Evolutionary conservation across 92 coral and sea anemone species (phyloP).

Genomic region (Desmophyllum pertusum): DNA sequence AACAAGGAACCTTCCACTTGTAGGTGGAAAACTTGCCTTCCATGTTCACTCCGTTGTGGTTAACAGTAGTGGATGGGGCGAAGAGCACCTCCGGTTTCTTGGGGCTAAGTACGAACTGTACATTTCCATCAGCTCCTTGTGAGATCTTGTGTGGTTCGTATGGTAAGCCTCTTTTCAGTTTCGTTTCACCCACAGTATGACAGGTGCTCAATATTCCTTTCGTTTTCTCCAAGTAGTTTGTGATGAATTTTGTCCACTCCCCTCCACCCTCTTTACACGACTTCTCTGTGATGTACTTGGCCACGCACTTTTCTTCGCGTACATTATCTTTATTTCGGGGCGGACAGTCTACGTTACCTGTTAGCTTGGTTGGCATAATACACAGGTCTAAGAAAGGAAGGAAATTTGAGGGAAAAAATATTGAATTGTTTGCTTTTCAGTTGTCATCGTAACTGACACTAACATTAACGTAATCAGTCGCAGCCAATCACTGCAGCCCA

Average conservation of each 20-base stretch:
- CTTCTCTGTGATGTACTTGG: background rate
- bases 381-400: constrained; percentile 2
- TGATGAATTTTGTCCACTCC: constrained; percentile 15
- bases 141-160: constrained; percentile 25
- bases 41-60: constrained; percentile 37
- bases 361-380: background rate
- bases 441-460: background rate
- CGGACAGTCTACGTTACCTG: constrained; percentile 3
- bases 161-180: constrained; percentile 8
- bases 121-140: constrained; percentile 1
- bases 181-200: background rate
- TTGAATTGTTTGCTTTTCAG: background rate
- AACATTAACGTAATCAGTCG: background rate
- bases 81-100: constrained; percentile 19
- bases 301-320: background rate
- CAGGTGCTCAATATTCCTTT: background rate
- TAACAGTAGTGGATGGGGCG: constrained; percentile 39
- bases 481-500: no score
- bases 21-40: constrained; percentile 37
- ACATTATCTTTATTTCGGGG: background rate
- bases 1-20: constrained; percentile 42
- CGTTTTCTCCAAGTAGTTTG: constrained; percentile 24
- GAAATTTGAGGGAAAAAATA: background rate
- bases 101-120: background rate
- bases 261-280: constrained; percentile 3